Evolutionary conservation across 1,140 invertebrate species (phyloP), one percentile per base, ranked within the genome.

Genomic region (Tetraneura akinire): DNA sequence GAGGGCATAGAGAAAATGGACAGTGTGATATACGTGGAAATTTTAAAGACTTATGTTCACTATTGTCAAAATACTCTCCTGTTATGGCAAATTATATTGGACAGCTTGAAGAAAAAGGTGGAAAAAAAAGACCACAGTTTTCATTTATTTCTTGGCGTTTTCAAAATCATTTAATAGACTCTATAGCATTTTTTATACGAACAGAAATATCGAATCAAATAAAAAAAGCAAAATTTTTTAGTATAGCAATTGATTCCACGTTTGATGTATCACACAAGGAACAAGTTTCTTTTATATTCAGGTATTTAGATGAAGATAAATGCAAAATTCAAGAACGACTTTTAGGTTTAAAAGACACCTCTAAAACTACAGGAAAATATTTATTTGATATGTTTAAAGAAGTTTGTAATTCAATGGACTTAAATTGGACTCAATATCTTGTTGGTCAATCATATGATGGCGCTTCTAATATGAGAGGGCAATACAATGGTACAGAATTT

Each of bases 41-140:
- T 29, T 60, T 60, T 60, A 60, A 60, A 60, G 23, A 60, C n/a
- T 60, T 23, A 60, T 21, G n/a, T 60, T 23, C n/a, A n/a, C n/a
- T 60, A 23, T n/a, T 60, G 26, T 60, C 21, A 21, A 60, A 60
- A 60, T 8, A 29, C n/a, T 60, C 57, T n/a, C 57, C 57, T 60
- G 23, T 3, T 5, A 26, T 62, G 57, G 23, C 23, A 26, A 29
- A 26, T 62, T 62, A 62, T 21, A 62, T 62, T 16, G 49, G 49
- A 18, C 49, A 51, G n/a, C 16, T 62, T 62, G 21, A 62, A 62
- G 18, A 18, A n/a, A 51, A 8, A 5, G 49, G 5, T 18, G 23
- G 13, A 23, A 23, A 62, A 23, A 29, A 62, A 62, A 62, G 21
- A 21, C 57, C 11, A 26, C 57, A 62, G 26, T 26, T 9, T 62